Evolutionary conservation across 2,797 vertebrate species (phyloP), one percentile per base, ranked within the genome.

Genomic region (Catharus ustulatus): DNA sequence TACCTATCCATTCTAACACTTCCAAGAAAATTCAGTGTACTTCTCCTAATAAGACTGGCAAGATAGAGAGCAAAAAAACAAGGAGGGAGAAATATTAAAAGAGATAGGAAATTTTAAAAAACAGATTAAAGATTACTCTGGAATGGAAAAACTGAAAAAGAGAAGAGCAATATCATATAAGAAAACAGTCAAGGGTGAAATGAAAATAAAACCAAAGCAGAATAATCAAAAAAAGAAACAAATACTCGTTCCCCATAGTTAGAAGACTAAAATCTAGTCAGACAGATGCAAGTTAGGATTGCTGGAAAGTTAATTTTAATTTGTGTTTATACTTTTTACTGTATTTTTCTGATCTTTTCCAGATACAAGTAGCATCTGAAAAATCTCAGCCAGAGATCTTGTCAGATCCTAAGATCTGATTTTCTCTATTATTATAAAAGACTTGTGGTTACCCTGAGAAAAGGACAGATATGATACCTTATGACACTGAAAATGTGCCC

Each of bases 381-480:
- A 48, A 89, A 62, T 87, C 19, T 51, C 29, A 73, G 62, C 4
- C 9, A 75, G 54, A 55, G 27, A 36, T 55, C 18, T 55, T 91
- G 32, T 62, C n/a, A 34, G 11, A 32, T 78, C 21, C 29, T n/a
- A 89, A 61, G 40, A 45, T 48, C 26, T 66, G 51, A 58, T 77
- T 89, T 90, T 89, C n/a, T 62, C 21, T 54, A 14, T 57, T 82
- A 21, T 63, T 89, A 30, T 62, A 57, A 83, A 93, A 83, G 6
- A 14, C 36, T 21, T 43, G 11, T 89, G 72, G 40, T 75, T 93
- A 40, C 54, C n/a, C 68, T 84, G 76, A 89, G 64, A 81, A 92
- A 87, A 69, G 36, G 73, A 66, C 87, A 91, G 59, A 85, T 75
- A 78, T 88, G 75, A 92, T 87, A 58, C 40, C 95, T 95, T 95